phyloP scores from a whole-genome alignment of 2,797 vertebrate species.

The Lates japonicus region DNA sequence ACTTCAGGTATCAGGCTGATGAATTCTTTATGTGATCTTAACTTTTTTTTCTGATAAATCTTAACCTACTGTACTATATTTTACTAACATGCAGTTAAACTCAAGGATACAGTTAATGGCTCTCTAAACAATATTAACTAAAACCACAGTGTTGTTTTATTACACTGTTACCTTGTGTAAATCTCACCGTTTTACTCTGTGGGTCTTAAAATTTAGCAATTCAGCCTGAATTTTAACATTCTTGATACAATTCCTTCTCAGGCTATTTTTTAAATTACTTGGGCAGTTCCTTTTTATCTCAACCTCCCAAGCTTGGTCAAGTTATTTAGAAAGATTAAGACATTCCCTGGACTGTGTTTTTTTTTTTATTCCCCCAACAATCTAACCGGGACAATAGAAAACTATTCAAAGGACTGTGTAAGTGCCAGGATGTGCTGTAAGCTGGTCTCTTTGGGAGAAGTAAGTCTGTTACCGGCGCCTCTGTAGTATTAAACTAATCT shows the following conservation, averaged over 20 bases:
- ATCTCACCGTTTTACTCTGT: constrained; percentile 38
- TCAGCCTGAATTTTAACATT: constrained; percentile 48
- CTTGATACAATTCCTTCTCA: constrained; percentile 30
- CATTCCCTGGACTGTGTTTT: constrained; percentile 36
- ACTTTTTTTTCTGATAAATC: constrained; percentile 72
- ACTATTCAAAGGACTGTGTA: constrained; percentile 49
- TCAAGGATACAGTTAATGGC: constrained; percentile 62
- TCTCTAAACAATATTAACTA: constrained; percentile 62
- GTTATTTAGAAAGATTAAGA: constrained; percentile 44
- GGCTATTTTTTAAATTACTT: constrained; percentile 1
- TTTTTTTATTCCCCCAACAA: constrained; percentile 4
- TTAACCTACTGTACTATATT: constrained; percentile 77
- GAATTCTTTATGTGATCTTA: constrained; percentile 70
- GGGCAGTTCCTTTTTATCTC: constrained; percentile 39
- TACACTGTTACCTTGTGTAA: constrained; percentile 54
- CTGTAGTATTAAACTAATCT: constrained; percentile 68
- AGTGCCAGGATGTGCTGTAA: constrained; percentile 67
- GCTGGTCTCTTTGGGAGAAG: constrained; percentile 71
- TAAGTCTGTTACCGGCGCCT: constrained; percentile 62
- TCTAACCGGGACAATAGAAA: constrained; percentile 52
- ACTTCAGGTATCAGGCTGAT: constrained; percentile 80
- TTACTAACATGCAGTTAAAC: constrained; percentile 81
- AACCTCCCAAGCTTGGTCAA: constrained; percentile 31
- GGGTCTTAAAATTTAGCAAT: constrained; percentile 39
- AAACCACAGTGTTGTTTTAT: constrained; percentile 73